A percentile compares a stretch with the other conserved stretches of the same genome.
phyloP scores from a whole-genome alignment of 2,113 vertebrate genomes.

The Gallinago paraguaiae region DNA sequence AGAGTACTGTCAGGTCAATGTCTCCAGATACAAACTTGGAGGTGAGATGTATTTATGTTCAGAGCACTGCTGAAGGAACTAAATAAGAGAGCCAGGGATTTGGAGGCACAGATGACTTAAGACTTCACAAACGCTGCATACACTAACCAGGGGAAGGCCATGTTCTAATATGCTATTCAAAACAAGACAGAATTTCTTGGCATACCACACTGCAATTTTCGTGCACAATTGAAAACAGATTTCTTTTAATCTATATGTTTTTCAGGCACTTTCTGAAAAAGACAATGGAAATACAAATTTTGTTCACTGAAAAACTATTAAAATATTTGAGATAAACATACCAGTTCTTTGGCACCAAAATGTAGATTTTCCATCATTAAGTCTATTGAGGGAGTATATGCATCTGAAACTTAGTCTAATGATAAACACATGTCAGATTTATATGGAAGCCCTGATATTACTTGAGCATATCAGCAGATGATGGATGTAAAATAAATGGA shows the following conservation, averaged over 20 bases:
- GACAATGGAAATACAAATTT: slow-evolving; percentile 21
- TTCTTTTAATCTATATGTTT: slow-evolving; percentile 5
- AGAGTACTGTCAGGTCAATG: background rate
- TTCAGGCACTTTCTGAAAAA: slow-evolving; percentile 27
- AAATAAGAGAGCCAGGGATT: background rate
- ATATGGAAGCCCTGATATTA: background rate
- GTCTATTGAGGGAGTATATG: background rate
- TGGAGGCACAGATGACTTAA: background rate
- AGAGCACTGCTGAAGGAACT: background rate
- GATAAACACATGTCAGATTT: background rate
- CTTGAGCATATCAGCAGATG: background rate
- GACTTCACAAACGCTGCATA: background rate
- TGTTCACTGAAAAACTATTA: slow-evolving; percentile 18
- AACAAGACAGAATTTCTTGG: slow-evolving; percentile 27
- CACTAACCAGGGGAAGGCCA: background rate
- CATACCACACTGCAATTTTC: background rate
- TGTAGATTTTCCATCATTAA: background rate
- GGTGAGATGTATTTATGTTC: background rate
- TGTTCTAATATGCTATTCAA: background rate
- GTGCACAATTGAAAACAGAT: background rate
- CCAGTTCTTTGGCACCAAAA: background rate
- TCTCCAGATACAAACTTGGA: background rate
- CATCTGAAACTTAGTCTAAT: background rate
- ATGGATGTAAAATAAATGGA: background rate
- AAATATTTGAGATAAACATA: slow-evolving; percentile 24